Evolutionary conservation across 2,888 invertebrate species (phyloP).

Genomic region (Tetragonula carbonaria): DNA sequence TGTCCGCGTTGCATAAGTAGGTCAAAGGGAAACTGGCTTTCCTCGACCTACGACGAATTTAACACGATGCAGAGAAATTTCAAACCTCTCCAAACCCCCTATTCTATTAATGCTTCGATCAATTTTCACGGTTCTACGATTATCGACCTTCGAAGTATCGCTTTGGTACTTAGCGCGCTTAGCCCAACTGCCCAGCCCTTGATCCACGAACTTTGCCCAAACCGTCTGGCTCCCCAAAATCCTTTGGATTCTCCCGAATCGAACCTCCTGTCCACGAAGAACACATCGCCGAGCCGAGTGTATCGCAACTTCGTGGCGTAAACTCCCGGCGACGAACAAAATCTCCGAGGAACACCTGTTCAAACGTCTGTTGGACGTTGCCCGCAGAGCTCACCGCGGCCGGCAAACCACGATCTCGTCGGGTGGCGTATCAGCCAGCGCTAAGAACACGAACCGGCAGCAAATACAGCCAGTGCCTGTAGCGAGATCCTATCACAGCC

Average conservation of each 20-base stretch:
- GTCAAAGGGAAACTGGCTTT: neutral
- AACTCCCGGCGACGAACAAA: conserved; percentile 12
- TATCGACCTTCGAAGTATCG: neutral
- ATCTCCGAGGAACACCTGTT: conserved; percentile 15
- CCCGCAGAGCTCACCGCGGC: conserved; percentile 50
- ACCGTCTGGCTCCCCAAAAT: neutral
- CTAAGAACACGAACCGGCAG: conserved; percentile 26
- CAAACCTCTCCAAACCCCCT: neutral
- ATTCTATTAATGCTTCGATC: neutral
- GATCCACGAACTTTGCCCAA: neutral
- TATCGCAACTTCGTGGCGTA: conserved; percentile 7
- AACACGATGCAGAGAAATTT: neutral
- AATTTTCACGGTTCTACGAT: neutral
- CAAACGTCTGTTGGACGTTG: conserved; percentile 27
- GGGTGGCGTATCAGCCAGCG: neutral
- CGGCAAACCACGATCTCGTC: conserved; percentile 13
- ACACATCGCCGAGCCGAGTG: neutral
- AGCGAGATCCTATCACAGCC: conserved; percentile 37
- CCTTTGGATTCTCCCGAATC: neutral
- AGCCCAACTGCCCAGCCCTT: neutral
- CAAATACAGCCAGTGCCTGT: conserved; percentile 12
- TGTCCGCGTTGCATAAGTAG: neutral
- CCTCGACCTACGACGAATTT: neutral
- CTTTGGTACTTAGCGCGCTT: neutral
- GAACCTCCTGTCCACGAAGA: conserved; percentile 7